These are phyloP conservation scores for Xylota sylvarum DNA, from an alignment of 2,888 invertebrate genomes.

Conservation along the genomic window DNA sequence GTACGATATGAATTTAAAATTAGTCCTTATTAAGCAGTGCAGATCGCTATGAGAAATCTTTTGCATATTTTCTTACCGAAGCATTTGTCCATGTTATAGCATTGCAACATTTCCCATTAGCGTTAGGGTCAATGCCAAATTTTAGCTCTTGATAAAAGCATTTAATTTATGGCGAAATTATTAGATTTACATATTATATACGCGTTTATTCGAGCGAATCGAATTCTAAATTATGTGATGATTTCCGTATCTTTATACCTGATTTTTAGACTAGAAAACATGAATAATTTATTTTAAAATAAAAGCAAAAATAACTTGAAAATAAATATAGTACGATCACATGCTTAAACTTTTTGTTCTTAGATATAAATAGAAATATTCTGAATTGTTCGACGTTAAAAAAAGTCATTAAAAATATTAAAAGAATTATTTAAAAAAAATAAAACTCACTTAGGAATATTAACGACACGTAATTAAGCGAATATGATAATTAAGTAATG, in stretches of 20 bases:
- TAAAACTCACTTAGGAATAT: not conserved
- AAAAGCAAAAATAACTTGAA: slow-evolving; percentile 9
- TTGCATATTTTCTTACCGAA: not conserved
- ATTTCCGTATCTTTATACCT: slow-evolving; percentile 35
- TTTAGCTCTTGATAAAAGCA: not conserved
- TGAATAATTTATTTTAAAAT: slow-evolving; percentile 26
- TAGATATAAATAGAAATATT: slow-evolving; percentile 27
- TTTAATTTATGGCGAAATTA: slow-evolving; percentile 17
- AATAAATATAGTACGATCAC: slow-evolving; percentile 39
- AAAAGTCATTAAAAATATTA: slow-evolving; percentile 25
- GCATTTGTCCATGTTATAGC: not conserved
- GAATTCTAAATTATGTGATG: slow-evolving; percentile 5
- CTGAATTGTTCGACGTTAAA: slow-evolving; percentile 12
- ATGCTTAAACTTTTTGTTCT: slow-evolving; percentile 5
- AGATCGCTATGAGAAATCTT: not conserved
- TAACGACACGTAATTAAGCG: not conserved
- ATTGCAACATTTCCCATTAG: slow-evolving; percentile 1
- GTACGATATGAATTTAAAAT: not conserved
- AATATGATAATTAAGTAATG: not conserved
- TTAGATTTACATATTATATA: not conserved
- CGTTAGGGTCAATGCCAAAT: not conserved
- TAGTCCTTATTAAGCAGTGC: slow-evolving; percentile 6
- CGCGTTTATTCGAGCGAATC: not conserved
- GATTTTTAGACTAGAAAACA: not conserved
- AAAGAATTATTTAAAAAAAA: slow-evolving; percentile 12